phyloP scores from a whole-genome alignment of 2,797 vertebrate genomes.

The Poeciliopsis infans region DNA sequence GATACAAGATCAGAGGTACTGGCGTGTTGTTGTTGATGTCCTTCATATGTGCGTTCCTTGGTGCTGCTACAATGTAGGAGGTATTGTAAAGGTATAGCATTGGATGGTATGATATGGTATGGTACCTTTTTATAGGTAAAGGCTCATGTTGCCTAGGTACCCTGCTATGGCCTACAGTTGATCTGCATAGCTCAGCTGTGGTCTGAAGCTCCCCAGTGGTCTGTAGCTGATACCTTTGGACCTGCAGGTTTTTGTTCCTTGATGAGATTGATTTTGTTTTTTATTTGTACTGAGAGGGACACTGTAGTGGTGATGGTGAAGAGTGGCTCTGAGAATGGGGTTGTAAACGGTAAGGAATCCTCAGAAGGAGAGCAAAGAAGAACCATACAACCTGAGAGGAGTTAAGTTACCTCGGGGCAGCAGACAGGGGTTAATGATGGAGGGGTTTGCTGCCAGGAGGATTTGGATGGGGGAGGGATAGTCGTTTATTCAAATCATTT shows the following conservation, averaged over 20 bases:
- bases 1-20: background rate
- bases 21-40: too few relatives aligned
- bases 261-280: background rate
- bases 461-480: background rate
- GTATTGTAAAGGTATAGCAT: background rate
- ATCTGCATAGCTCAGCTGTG: background rate
- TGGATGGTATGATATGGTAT: background rate
- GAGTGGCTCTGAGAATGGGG: background rate
- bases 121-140: background rate
- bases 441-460: background rate
- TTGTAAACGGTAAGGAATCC: background rate
- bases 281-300: background rate
- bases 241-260: background rate
- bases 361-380: background rate
- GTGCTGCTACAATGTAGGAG: too few relatives aligned
- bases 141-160: background rate
- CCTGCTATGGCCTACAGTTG: background rate
- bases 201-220: background rate
- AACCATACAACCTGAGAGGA: background rate
- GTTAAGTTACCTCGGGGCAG: background rate
- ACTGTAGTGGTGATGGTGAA: background rate
- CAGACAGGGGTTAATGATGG: background rate
- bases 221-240: background rate
- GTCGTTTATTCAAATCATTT: background rate
- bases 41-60: too few relatives aligned